Conservation (phyloP, 2,113 vertebrate species). For the Albula goreensis region DNA sequence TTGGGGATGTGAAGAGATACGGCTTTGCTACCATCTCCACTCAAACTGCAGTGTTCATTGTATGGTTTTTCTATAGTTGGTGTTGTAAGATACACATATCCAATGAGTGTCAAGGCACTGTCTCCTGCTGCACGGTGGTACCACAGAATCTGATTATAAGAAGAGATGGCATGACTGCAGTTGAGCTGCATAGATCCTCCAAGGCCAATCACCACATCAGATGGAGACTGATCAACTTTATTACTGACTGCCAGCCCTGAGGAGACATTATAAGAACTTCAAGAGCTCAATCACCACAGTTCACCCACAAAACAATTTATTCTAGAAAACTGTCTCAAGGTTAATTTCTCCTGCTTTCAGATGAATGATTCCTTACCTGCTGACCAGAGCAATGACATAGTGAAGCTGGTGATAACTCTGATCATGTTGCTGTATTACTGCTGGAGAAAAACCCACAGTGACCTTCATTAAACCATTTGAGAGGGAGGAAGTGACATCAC, state of each 20-base stretch:
- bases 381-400: neutral
- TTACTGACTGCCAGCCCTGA: conserved; percentile 13
- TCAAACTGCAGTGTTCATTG: conserved; percentile 16
- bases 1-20: conserved; percentile 24
- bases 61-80: conserved; percentile 29
- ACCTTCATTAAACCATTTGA: neutral
- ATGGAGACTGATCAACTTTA: conserved; percentile 30
- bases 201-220: conserved; percentile 5
- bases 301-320: neutral
- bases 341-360: neutral
- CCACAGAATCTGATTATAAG: neutral
- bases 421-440: neutral
- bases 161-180: conserved; percentile 30
- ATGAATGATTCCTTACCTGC: neutral
- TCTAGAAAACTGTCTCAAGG: neutral
- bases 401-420: neutral
- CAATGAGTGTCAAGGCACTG: conserved; percentile 12
- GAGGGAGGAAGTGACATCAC: neutral
- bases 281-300: neutral
- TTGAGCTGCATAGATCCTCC: conserved; percentile 18
- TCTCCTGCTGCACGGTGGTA: neutral
- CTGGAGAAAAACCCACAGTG: neutral
- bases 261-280: neutral
- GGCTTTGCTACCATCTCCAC: conserved; percentile 26
- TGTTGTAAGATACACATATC: neutral